These are phyloP conservation scores for Bemisia tabaci DNA, from an alignment of 1,140 invertebrate genomes.

Conservation along the genomic window DNA sequence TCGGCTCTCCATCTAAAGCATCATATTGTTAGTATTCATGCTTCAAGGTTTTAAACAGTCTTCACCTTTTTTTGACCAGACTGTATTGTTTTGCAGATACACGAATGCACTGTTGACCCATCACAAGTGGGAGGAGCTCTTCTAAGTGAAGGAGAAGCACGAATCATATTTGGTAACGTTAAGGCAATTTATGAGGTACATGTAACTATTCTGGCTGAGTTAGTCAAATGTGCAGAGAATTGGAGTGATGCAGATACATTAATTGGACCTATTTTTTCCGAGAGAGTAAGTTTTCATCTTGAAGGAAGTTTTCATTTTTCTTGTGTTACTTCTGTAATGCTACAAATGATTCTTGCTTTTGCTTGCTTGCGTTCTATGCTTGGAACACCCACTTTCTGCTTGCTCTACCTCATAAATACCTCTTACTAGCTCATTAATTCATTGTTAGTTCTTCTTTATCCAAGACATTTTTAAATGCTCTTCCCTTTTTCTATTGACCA, in stretches of 20 bases:
- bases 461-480: not conserved
- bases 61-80: too few relatives aligned
- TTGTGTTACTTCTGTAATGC: too few relatives aligned
- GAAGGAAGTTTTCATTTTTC: too few relatives aligned
- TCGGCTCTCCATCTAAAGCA: too few relatives aligned
- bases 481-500: not conserved
- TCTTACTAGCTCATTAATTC: not conserved
- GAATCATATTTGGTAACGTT: not conserved
- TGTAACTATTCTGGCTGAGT: not conserved
- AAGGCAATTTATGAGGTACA: not conserved
- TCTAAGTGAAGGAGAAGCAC: not conserved
- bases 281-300: not conserved
- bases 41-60: too few relatives aligned
- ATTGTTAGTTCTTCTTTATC: not conserved
- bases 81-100: not conserved
- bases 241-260: not conserved
- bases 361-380: not conserved
- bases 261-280: not conserved
- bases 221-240: not conserved
- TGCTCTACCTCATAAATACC: not conserved
- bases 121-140: not conserved
- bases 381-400: not conserved
- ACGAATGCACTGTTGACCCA: not conserved
- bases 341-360: not conserved
- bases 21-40: too few relatives aligned